Conservation (phyloP, 2,888 invertebrate genomes). For the Epirrita christyi region DNA sequence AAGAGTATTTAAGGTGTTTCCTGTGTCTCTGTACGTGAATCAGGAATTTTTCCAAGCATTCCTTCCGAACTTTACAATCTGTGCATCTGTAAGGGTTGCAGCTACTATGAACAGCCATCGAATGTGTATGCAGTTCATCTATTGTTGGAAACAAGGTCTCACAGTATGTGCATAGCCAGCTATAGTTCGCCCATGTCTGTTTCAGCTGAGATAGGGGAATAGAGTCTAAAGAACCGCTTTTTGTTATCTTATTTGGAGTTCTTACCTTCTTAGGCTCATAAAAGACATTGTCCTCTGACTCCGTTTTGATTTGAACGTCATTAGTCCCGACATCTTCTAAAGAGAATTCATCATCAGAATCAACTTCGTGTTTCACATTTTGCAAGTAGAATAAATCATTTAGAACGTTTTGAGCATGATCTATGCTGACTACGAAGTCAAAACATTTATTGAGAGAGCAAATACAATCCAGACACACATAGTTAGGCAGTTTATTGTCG, state of each 20-base stretch:
- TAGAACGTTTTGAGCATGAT: conserved; percentile 56
- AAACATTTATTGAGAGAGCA: conserved; percentile 55
- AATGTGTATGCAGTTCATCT: conserved; percentile 82
- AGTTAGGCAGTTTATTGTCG: conserved; percentile 53
- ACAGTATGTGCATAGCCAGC: conserved; percentile 66
- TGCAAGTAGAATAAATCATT: conserved; percentile 60
- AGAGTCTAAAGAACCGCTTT: conserved; percentile 25
- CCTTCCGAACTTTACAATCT: conserved; percentile 78
- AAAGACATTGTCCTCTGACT: neutral
- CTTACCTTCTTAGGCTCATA: neutral
- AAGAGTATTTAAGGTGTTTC: conserved; percentile 80
- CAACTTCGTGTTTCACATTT: conserved; percentile 13
- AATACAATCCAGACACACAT: conserved; percentile 61
- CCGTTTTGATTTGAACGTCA: conserved; percentile 14
- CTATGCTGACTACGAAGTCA: conserved; percentile 57
- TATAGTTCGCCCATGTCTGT: conserved; percentile 63
- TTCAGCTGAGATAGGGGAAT: conserved; percentile 56
- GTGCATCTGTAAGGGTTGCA: conserved; percentile 86
- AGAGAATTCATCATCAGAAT: conserved; percentile 7
- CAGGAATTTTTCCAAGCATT: conserved; percentile 57
- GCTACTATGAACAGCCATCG: conserved; percentile 84
- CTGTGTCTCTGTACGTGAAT: conserved; percentile 86
- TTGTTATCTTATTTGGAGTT: conserved; percentile 1
- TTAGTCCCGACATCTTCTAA: neutral
- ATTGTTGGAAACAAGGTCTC: conserved; percentile 57